Conservation (phyloP, 2,888 invertebrate species). For the Melinopterus prodromus region DNA sequence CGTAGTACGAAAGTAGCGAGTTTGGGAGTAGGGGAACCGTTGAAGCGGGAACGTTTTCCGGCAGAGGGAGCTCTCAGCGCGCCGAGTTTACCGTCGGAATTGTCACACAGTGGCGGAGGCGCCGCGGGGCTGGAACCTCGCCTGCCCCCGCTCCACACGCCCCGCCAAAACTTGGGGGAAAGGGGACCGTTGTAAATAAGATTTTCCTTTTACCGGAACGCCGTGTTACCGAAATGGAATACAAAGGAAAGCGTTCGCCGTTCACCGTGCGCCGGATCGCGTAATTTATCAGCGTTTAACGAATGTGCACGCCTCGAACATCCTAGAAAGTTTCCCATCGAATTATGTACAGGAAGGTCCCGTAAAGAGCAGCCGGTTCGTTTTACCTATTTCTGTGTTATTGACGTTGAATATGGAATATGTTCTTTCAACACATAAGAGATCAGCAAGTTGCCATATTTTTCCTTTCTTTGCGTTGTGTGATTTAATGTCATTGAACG, state of each 20-base stretch:
- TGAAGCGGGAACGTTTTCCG: neutral
- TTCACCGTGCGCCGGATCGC: neutral
- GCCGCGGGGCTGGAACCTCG: neutral
- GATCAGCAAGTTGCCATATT: neutral
- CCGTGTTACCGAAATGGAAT: neutral
- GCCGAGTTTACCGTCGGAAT: neutral
- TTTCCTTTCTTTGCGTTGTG: neutral
- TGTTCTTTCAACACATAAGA: neutral
- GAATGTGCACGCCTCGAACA: neutral
- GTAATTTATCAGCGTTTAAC: constrained; percentile 4
- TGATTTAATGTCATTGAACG: no score
- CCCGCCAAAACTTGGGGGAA: neutral
- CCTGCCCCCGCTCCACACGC: neutral
- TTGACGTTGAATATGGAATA: neutral
- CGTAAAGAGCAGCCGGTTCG: neutral
- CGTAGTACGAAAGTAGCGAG: neutral
- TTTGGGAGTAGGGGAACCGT: neutral
- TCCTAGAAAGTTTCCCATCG: neutral
- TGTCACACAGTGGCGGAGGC: neutral
- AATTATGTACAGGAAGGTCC: neutral
- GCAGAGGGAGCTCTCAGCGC: neutral
- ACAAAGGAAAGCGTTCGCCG: neutral
- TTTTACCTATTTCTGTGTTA: neutral
- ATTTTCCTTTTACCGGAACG: constrained; percentile 4
- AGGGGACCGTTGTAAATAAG: neutral